Conservation (phyloP, 2,113 vertebrate species). For the Oplegnathus fasciatus region DNA sequence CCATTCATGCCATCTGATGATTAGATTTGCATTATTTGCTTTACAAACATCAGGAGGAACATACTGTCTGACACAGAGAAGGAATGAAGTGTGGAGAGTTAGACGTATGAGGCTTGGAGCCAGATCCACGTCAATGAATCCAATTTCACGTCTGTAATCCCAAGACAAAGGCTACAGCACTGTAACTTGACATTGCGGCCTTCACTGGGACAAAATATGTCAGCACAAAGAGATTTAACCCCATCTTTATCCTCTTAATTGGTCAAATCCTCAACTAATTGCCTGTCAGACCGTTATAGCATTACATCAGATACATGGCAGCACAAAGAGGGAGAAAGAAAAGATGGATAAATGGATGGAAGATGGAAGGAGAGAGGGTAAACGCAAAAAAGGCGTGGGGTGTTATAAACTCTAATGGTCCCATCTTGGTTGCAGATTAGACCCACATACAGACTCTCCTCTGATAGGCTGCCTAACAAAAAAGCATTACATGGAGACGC, state of each 20-base stretch:
- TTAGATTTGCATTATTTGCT: slow-evolving; percentile 9
- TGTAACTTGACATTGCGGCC: slow-evolving; percentile 27
- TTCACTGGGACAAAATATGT: slow-evolving; percentile 6
- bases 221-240: slow-evolving; percentile 31
- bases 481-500: slow-evolving; percentile 52
- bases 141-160: not conserved
- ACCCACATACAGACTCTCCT: slow-evolving; percentile 14
- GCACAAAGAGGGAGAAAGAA: slow-evolving; percentile 26
- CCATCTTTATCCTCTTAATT: slow-evolving; percentile 61
- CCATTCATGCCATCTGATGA: not conserved
- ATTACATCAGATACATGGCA: slow-evolving; percentile 54
- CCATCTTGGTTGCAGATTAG: slow-evolving; percentile 57
- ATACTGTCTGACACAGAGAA: not conserved
- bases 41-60: not conserved
- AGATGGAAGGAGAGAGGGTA: slow-evolving; percentile 3
- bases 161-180: slow-evolving; percentile 29
- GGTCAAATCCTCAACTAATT: slow-evolving; percentile 71
- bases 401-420: slow-evolving; percentile 33
- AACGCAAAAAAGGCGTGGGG: not conserved
- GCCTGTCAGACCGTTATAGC: slow-evolving; percentile 51
- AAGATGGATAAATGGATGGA: slow-evolving; percentile 2
- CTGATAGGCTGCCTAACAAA: slow-evolving; percentile 58
- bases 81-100: not conserved
- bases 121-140: not conserved
- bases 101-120: no score